Evolutionary conservation across 2,888 invertebrate species (phyloP).

Genomic region (Halocaridina rubra): DNA sequence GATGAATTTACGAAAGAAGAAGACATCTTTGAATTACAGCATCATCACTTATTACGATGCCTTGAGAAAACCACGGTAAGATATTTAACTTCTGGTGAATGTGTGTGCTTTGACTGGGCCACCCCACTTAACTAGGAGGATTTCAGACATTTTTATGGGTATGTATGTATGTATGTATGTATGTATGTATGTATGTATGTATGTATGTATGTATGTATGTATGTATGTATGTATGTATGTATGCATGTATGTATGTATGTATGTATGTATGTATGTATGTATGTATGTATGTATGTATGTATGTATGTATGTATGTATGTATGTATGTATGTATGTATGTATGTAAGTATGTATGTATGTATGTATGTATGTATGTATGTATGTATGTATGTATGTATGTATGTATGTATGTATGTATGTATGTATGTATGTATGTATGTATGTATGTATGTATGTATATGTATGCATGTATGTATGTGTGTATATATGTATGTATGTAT

Average conservation of each 20-base stretch:
- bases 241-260: slow-evolving; percentile 23
- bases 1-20: slow-evolving; percentile 91
- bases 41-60: slow-evolving; percentile 96
- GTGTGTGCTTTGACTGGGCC: no score
- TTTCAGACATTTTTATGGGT: no score
- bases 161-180: no score
- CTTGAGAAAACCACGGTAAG: slow-evolving; percentile 96
- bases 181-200: no score
- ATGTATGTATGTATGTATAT: not conserved
- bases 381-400: slow-evolving; percentile 22
- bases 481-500: slow-evolving; percentile 7
- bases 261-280: slow-evolving; percentile 30
- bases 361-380: not conserved
- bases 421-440: not conserved
- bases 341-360: slow-evolving; percentile 22
- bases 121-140: no score
- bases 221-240: slow-evolving; percentile 15
- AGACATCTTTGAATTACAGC: slow-evolving; percentile 98
- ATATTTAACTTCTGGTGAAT: no score
- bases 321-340: slow-evolving; percentile 33
- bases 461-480: no score
- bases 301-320: not conserved
- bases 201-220: not conserved
- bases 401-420: slow-evolving; percentile 5
- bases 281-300: slow-evolving; percentile 16